Evolutionary conservation across 2,113 vertebrate genomes (phyloP), one percentile per base, ranked within the genome.

Genomic region (Leptocoma aspasia): DNA sequence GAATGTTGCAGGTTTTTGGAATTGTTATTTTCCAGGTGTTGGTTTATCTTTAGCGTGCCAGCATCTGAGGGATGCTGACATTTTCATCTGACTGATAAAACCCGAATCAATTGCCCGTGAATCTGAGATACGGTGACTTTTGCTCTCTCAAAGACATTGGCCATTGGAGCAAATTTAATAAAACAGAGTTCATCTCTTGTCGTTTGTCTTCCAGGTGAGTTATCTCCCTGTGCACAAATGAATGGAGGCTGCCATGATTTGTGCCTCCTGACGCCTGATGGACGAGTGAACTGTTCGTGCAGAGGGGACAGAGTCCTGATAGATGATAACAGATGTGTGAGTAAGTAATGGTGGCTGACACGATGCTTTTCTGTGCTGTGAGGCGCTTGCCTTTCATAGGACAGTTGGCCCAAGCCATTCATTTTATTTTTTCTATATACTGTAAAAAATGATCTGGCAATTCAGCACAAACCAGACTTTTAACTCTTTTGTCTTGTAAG

Each of bases 311-410:
- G 99, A 86, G 95, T 99, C 91, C 97, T 99, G 82, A 89, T 99
- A 81, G 98, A 99, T 90, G 98, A 99, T 98, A 99, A 99, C 98
- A 98, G 99, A 99, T 99, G 99, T 97, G 99, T 99, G 98, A 98
- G 99, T 99, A 99, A 99, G 99, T 99, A 98, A 93, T 97, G 87
- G 60, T 92, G 69, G 70, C 71, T 93, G 88, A 71, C 59, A 57
- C 5, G 6, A 39, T 30, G 84, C 54, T 92, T 82, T 61, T 30
- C 70, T 78, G 4, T 54, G 63, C 7, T 80, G 19, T 44, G 63
- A 42, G 81, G 59, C 71, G 13, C 10, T 64, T 65, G 68, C 26
- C n/a, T 83, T 21, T 86, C 71, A 70, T 41, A 64, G 45, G 53
- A 37, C 21, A 63, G 27, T 27, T 84, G 77, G 37, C 68, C 83